Base-by-base conservation (phyloP, 2,888 invertebrate genomes). In the Caenorhabditis angaria region DNA sequence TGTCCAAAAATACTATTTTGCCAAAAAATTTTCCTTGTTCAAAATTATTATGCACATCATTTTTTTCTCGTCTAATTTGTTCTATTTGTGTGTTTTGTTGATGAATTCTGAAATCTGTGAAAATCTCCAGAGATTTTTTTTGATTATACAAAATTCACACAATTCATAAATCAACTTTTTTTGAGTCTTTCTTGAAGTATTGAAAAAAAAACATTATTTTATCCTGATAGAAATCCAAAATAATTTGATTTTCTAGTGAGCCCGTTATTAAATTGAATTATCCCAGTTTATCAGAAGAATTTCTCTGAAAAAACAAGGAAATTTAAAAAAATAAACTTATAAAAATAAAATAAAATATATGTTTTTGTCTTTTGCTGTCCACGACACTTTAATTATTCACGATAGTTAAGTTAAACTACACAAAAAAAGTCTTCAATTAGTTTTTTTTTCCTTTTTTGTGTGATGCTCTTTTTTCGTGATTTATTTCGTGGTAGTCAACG, bases 381-480 rank as follows among this genome's bases (percentile, higher is more conserved):
- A 22, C 8, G 5, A 24, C 51, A 24, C 51, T 51, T 51, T 22
- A 51, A 51, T 51, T 51, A 51, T 51, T 51, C 25, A 51, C 25
- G 25, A 51, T 24, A 22, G 51, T 51, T 51, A 24, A 51, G 51
- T 51, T 51, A 51, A 41, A 41, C 41, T 41, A 41, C 41, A 41
- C 41, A 12, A 41, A 41, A 41, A 18, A 41, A 12, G 41, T 41
- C 41, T 41, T 41, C 41, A 41, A 41, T 41, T 41, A 6, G 6
- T 18, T 41, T 41, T 41, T 41, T 41, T 41, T 14, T 41, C 14
- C 3, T 41, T 41, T 3, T 41, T 32, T 32, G 32, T 41, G 18
- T 41, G 18, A 41, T 18, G 18, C 32, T 32, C 12, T 5, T 32
- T 41, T 41, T 41, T 14, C 18, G 18, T 41, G 18, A 41, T 41